Conservation (phyloP, 2,113 vertebrate genomes). For the Fregata magnificens region DNA sequence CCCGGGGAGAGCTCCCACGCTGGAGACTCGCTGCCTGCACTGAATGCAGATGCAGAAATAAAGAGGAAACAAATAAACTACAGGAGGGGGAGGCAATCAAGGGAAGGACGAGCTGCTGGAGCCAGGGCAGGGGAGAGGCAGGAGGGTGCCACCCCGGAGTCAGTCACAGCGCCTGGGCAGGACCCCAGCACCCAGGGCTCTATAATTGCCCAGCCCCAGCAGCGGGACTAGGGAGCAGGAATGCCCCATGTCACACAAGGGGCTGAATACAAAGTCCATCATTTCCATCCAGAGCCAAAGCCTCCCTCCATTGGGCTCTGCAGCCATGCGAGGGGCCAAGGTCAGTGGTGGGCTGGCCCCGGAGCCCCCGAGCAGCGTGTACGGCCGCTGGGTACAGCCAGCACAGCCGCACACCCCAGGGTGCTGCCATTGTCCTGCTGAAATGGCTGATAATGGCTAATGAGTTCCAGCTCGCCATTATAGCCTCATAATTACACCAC, state of each 20-base stretch:
- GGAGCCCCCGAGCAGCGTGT: not conserved
- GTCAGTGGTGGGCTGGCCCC: not conserved
- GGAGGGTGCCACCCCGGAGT: not conserved
- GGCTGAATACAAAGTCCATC: not conserved
- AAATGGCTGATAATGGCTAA: constrained; percentile 64
- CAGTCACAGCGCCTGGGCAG: not conserved
- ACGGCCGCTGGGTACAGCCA: not conserved
- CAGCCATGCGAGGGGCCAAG: not conserved
- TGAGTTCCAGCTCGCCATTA: constrained; percentile 53
- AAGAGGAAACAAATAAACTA: not conserved
- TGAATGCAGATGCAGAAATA: not conserved
- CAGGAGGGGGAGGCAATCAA: not conserved
- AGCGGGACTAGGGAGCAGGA: not conserved
- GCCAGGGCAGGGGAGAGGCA: not conserved
- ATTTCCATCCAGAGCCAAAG: not conserved
- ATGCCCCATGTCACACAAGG: rapidly evolving
- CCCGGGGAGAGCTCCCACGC: not conserved
- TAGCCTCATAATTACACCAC: constrained; percentile 43
- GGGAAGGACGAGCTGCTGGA: not conserved
- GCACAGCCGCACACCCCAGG: constrained; percentile 15
- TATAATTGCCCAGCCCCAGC: not conserved
- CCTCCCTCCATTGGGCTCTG: not conserved
- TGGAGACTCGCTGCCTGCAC: not conserved
- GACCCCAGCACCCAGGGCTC: not conserved
- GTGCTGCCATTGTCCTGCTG: constrained; percentile 28